Base-by-base conservation (phyloP, 2,113 vertebrate species). In the Cyprinus carpio region DNA sequence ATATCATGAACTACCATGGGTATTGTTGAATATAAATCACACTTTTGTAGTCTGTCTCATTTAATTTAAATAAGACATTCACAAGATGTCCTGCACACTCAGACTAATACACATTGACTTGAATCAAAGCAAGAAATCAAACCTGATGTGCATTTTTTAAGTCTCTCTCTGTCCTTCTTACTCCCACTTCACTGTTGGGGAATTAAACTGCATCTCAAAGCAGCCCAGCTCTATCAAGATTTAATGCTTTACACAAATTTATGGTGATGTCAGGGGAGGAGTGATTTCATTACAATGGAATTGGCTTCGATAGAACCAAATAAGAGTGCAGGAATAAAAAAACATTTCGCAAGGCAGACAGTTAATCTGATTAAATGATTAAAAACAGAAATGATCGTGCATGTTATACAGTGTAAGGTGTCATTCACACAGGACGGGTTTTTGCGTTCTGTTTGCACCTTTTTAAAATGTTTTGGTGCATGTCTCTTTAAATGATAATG, bases 191-290 rank as follows among this genome's bases (percentile, higher is more conserved):
- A 7, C 46, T 75, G 43, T 5, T 16, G 6, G 82, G 60, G 58
- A 83, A 54, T 75, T 80, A 75, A 65, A 84, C 79, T 69, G 60
- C 40, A n/a, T 56, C 29, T 84, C 65, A 75, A 49, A 81, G 75
- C 86, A 40, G n/a, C 23, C 27, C 20, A 54, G 25, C 40, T 84
- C 75, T n/a, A 20, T 84, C 34, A 60, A 56, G 75, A 80, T 31
- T 15, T 15, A 40, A 56, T n/a, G 37, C 49, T 46, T 67, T 69
- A 54, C 75, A 75, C 54, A 84, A 46, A 82, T 85, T 82, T 40
- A 87, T 60, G 27, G 20, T 56, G 75, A 69, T 79, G 62, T 40
- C 7, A 75, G n/a, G 65, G 78, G 34, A 75, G 49, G 84, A 77
- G 62, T 62, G 60, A 77, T 77, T 84, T 20, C n/a, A 60, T 25